Evolutionary conservation across 2,797 vertebrate species (phyloP), one percentile per base, ranked within the genome.

Genomic region (Pseudochromis fuscus): DNA sequence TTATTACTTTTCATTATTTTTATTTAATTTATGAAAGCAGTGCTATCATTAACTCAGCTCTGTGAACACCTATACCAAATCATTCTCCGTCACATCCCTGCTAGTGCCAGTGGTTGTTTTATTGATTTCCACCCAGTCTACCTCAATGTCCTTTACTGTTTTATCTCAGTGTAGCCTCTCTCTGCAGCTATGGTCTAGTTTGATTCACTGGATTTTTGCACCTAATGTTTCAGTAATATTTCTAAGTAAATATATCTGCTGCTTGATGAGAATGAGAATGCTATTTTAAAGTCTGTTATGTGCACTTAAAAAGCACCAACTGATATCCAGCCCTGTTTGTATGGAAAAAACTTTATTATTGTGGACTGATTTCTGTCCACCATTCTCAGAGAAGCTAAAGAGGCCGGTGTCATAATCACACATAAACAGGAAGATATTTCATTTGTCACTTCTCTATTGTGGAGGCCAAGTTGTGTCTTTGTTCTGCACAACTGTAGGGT

Each of bases 291-390:
- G 40, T 42, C 40, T 40, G 0, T 11, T 27, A 3, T 25, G 6
- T 57, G 12, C 19, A 44, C 42, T n/a, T 37, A 70, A 59, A 82
- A 82, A 75, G 37, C 70, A 69, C 52, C 40, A 72, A 59, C 57
- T 72, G 37, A 86, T 78, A 83, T 81, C 64, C 72, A 87, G 72
- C 61, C 73, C 58, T 46, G 12, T 21, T 18, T 67, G 2, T 74
- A 60, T 73, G 27, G 5, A 46, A 48, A 13, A 30, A 35, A 33
- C 12, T 1, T 27, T 49, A n/a, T n/a, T n/a, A n/a, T n/a, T n/a
- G n/a, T n/a, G n/a, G n/a, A n/a, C n/a, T n/a, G n/a, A n/a, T n/a
- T n/a, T n/a, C n/a, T n/a, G n/a, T n/a, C n/a, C n/a, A n/a, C n/a
- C n/a, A n/a, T n/a, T n/a, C n/a, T n/a, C n/a, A n/a, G n/a, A n/a